A percentile compares a stretch with the other conserved stretches of the same genome.
Evolutionary conservation across 2,113 vertebrate genomes (phyloP).

Genomic region (Megaleporinus macrocephalus): DNA sequence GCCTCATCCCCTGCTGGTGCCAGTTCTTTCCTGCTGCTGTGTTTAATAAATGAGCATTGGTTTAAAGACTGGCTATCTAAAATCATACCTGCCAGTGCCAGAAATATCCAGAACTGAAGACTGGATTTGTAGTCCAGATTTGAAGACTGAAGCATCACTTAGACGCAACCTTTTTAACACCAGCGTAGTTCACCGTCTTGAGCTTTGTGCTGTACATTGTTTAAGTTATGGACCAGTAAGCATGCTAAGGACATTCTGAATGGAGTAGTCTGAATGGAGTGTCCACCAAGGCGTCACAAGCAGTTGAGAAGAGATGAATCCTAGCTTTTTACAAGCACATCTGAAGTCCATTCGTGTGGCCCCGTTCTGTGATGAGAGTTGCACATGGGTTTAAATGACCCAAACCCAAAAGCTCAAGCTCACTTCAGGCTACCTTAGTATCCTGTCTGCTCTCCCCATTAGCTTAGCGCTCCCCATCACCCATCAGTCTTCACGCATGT

Average conservation of each 20-base stretch:
- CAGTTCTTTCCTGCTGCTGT: no score
- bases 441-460: constrained; percentile 26
- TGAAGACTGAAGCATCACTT: no score
- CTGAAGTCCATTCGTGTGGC: constrained; percentile 45
- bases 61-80: no score
- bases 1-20: no score
- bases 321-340: constrained; percentile 50
- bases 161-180: no score
- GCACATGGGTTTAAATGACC: constrained; percentile 43
- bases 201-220: no score
- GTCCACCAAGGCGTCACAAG: constrained; percentile 13
- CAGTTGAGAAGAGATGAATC: constrained; percentile 43
- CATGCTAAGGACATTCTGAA: neutral
- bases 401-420: constrained; percentile 20
- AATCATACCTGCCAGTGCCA: no score
- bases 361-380: constrained; percentile 38
- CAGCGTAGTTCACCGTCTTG: no score
- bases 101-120: no score
- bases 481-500: constrained; percentile 28
- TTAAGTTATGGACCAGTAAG: no score
- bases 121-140: no score
- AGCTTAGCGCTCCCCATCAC: constrained; percentile 4
- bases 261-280: neutral
- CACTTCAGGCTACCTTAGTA: constrained; percentile 27
- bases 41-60: no score